A percentile compares a stretch with the other conserved stretches of the same genome.
Conservation (phyloP, 37 sponge, comb jelly and placozoan species). For the Beroe forskalii region DNA sequence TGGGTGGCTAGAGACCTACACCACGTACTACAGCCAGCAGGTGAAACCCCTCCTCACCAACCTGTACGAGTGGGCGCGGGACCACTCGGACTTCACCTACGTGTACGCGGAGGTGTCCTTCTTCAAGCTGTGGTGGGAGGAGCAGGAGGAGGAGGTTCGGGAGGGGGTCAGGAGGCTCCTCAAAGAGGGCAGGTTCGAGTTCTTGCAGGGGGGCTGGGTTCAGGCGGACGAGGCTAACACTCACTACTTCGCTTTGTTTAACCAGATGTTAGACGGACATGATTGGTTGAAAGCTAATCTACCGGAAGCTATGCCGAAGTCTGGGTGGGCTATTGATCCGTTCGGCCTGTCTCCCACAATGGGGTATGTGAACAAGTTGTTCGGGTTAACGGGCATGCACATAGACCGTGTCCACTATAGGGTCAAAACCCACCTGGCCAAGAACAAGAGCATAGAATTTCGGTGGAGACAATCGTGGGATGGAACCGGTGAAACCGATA, state of each 20-base stretch:
- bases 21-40: neutral
- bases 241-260: constrained; percentile 94
- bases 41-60: neutral
- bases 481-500: constrained; percentile 70
- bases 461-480: constrained; percentile 92
- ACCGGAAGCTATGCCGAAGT: constrained; percentile 73
- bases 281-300: constrained; percentile 79
- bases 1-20: neutral
- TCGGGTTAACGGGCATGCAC: constrained; percentile 78
- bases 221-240: constrained; percentile 99
- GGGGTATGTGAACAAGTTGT: constrained; percentile 81
- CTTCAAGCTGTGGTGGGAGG: constrained; percentile 38
- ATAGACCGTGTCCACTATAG: constrained; percentile 86
- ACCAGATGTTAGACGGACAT: constrained; percentile 94
- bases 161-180: constrained; percentile 24
- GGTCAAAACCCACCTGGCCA: constrained; percentile 84
- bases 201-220: constrained; percentile 97
- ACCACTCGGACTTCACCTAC: neutral
- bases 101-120: neutral
- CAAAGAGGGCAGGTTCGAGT: constrained; percentile 82
- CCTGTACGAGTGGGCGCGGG: neutral
- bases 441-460: constrained; percentile 80
- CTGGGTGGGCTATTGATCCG: constrained; percentile 92
- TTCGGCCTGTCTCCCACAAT: constrained; percentile 91
- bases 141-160: constrained; percentile 4